A percentile compares a stretch with the other conserved stretches of the same genome.
phyloP scores from a whole-genome alignment of 2,113 vertebrate species.

The Gallinago jamesoni region DNA sequence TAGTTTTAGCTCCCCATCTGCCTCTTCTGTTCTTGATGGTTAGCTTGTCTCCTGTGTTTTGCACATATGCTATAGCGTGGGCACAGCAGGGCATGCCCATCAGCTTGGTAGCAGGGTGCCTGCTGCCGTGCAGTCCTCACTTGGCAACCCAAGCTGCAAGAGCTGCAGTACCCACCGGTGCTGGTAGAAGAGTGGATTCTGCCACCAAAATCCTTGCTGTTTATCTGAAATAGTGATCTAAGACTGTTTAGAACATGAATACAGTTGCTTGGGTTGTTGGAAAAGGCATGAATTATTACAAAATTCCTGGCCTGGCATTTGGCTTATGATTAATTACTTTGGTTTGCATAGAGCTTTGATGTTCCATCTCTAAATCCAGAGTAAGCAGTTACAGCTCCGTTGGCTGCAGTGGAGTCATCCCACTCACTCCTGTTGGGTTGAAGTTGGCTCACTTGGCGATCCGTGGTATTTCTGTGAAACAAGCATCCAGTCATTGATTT shows the following conservation, averaged over 20 bases:
- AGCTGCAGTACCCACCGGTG: not conserved
- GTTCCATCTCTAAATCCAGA: not conserved
- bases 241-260: not conserved
- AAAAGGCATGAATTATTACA: not conserved
- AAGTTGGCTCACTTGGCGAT: not conserved
- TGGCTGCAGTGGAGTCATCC: not conserved
- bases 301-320: not conserved
- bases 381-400: not conserved
- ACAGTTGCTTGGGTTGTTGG: not conserved
- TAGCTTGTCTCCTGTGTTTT: not conserved
- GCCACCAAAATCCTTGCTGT: not conserved
- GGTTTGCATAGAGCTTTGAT: not conserved
- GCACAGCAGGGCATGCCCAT: not conserved
- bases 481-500: not conserved
- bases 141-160: not conserved
- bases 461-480: slow-evolving; percentile 7
- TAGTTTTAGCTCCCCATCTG: not conserved
- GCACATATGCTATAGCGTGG: not conserved
- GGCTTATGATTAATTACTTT: slow-evolving; percentile 1
- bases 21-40: not conserved
- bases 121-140: not conserved
- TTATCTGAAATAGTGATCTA: not conserved
- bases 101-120: not conserved
- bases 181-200: not conserved
- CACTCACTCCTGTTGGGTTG: not conserved